phyloP scores from a whole-genome alignment of 2,888 invertebrate species.

The Augiades crinisus region DNA sequence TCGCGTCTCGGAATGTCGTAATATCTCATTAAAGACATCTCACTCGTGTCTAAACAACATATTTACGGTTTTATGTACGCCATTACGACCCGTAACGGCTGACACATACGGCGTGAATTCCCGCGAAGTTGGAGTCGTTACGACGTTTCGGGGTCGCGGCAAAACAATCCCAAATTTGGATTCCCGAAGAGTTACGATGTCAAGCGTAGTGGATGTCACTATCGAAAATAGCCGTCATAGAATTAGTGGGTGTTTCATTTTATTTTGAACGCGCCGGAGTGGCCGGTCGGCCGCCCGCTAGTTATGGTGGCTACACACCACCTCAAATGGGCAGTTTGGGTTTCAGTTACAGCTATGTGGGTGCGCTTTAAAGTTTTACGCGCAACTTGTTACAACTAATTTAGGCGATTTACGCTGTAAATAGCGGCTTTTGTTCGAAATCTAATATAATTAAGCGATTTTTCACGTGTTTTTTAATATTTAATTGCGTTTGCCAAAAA shows the following conservation, averaged over 20 bases:
- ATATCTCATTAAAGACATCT: slow-evolving; percentile 71
- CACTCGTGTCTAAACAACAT: slow-evolving; percentile 48
- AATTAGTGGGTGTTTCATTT: slow-evolving; percentile 47
- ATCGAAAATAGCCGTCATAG: slow-evolving; percentile 58
- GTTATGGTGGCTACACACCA: slow-evolving; percentile 22
- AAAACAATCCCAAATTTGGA: slow-evolving; percentile 65
- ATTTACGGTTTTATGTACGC: slow-evolving; percentile 42
- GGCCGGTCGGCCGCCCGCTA: slow-evolving; percentile 8
- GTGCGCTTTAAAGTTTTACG: slow-evolving; percentile 17
- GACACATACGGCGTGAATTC: slow-evolving; percentile 30
- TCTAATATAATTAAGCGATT: no score
- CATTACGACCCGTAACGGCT: slow-evolving; percentile 36
- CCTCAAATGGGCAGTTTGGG: slow-evolving; percentile 26
- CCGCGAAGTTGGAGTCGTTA: slow-evolving; percentile 11
- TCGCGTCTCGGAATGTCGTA: slow-evolving; percentile 66
- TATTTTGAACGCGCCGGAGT: slow-evolving; percentile 46
- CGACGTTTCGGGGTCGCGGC: slow-evolving; percentile 18
- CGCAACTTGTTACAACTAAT: slow-evolving; percentile 19
- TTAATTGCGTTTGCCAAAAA: no score
- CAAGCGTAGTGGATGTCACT: slow-evolving; percentile 58
- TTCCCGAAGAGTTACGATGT: slow-evolving; percentile 69
- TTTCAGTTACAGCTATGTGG: slow-evolving; percentile 23
- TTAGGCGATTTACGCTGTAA: slow-evolving; percentile 5
- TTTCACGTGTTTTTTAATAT: no score
- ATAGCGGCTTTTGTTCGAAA: not conserved